Evolutionary conservation across 1,140 invertebrate species (phyloP), one percentile per base, ranked within the genome.

Genomic region (Homarus americanus): DNA sequence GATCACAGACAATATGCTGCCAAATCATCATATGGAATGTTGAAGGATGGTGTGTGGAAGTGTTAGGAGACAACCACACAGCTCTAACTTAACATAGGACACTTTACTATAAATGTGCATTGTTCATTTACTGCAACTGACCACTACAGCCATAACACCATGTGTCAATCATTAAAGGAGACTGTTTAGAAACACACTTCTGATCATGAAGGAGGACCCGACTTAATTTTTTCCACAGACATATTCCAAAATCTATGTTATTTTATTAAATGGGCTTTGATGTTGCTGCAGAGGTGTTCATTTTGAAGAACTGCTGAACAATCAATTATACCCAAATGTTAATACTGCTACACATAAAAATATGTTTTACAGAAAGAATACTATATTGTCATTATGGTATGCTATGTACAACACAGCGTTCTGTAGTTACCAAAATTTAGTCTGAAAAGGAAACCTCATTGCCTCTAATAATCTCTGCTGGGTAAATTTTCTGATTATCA

Each of bases 11-110:
- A 69, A 69, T 69, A 79, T 79, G n/a, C 49, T 79, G 76, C 76
- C 76, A 79, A 79, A 49, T 79, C 76, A 79, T 79, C 44, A 79
- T 49, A 79, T 79, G 76, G 76, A 79, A 79, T 79, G 76, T 79
- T 79, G 40, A 44, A 44, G 76, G 49, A 49, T 49, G 76, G 76
- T 79, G 76, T 36, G 75, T 79, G 76, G 76, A 17, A 49, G 40
- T 49, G 40, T 32, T 79, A 58, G 17, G 24, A 28, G 38, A 79
- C 76, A 79, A 49, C 76, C 76, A 79, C 41, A 79, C 40, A 79
- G 76, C 15, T 79, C 15, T 79, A 79, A 44, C 44, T 32, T n/a
- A 79, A 32, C 38, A 79, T 17, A 49, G 76, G 44, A 44, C 40
- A 49, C 76, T 36, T 79, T 24, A 79, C 76, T 41, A 44, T 41